Evolutionary conservation across 2,113 vertebrate species (phyloP).

Genomic region (Okapia johnstoni): DNA sequence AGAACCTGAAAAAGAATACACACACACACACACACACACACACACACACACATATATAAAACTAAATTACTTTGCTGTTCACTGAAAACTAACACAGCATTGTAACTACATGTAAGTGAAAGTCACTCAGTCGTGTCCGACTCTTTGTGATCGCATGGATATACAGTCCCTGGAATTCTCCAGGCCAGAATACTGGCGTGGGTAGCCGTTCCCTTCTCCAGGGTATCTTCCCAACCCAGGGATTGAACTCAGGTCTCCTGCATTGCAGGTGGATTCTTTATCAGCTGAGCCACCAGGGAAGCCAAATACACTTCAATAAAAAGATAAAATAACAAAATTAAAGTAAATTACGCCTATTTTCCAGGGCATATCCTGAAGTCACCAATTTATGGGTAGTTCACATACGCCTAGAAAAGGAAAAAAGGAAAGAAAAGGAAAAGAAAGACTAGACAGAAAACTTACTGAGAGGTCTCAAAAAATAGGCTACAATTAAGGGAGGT

Average conservation of each 20-base stretch:
- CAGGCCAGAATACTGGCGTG: background rate
- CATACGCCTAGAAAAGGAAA: background rate
- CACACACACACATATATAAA: background rate
- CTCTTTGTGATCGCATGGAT: background rate
- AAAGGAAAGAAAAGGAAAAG: background rate
- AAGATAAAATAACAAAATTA: background rate
- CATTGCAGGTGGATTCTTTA: background rate
- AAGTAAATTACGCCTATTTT: background rate
- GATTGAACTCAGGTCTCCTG: accelerated
- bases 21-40: accelerated
- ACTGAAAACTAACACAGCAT: background rate
- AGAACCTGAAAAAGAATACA: background rate
- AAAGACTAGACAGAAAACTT: background rate
- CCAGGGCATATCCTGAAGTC: background rate
- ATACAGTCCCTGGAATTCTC: background rate
- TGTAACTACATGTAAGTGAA: background rate
- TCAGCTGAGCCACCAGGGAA: background rate
- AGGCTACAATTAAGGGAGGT: background rate
- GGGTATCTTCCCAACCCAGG: background rate
- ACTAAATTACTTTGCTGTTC: background rate
- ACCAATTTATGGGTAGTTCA: background rate
- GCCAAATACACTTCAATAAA: background rate
- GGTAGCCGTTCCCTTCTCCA: background rate
- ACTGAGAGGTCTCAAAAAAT: background rate
- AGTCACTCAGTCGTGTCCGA: background rate